Base-by-base conservation (phyloP, 2,888 invertebrate genomes). In the Caprella mutica region DNA sequence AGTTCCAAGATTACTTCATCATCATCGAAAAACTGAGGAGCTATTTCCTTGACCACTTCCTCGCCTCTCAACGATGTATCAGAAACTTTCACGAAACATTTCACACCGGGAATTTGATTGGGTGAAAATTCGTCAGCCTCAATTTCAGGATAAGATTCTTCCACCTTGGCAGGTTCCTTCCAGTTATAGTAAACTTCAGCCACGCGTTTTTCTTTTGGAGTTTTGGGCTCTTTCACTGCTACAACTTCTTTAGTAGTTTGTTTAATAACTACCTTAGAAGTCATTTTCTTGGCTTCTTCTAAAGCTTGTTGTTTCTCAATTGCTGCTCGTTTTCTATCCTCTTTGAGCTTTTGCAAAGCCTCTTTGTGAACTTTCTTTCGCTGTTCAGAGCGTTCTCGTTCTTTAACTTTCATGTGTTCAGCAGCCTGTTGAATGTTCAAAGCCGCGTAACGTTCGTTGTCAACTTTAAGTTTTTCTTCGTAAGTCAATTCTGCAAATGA, bases 21-120 rank as follows among this genome's bases (percentile, higher is more conserved):
- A 38, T 63, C 63, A 19, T 63, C 59, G 51, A 63, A 63, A 58
- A 63, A 63, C 43, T 57, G 59, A 33, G 63, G 63, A 5, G 63
- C 63, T 29, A 63, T 55, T 33, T 63, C 63, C 43, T 51, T 57
- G 24, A 63, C 63, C 21, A 63, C 63, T 48, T 63, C 63, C 38
- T 63, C 63, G 19, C 63, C 63, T 46, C 59, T 57, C 17, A 63
- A 51, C 23, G 63, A 63, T 17, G 63, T 63, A 35, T 63, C 63
- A 23, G 63, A 63, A 35, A 63, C 63, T 23, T 59, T 59, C n/a
- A 63, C 59, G 40, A 63, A 63, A 23, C 63, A 63, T 21, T 63
- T 63, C 39, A 63, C 63, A 57, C 63, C 63, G 44, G 63, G 63
- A 44, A 63, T 59, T 26, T 59, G 59, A 40, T 59, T 63, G 5